These are phyloP conservation scores for Odontothrips loti DNA, from an alignment of 2,888 invertebrate species.

Conservation along the genomic window DNA sequence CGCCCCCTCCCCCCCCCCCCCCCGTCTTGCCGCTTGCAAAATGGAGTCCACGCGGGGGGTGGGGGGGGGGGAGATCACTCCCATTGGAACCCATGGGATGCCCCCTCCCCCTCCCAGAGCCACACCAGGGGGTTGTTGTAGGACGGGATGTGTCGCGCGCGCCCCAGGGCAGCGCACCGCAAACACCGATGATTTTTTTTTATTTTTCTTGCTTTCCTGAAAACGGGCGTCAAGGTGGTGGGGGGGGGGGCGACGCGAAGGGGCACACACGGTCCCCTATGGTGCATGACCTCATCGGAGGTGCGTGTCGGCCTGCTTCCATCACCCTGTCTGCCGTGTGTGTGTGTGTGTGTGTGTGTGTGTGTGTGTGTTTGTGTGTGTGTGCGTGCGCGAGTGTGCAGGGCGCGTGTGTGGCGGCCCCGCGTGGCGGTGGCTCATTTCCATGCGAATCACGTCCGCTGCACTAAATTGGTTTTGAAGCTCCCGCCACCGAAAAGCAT, in stretches of 20 bases:
- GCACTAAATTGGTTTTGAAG: constrained; percentile 23
- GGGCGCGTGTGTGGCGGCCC: background rate
- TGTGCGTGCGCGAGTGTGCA: too few species aligned
- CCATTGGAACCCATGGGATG: background rate
- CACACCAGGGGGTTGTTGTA: too few species aligned
- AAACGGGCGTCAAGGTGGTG: background rate
- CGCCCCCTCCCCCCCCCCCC: background rate
- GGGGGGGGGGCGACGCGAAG: background rate
- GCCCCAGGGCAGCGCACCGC: background rate
- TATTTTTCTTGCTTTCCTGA: too few species aligned
- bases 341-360: background rate
- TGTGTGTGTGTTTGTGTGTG: background rate
- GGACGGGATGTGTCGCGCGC: background rate
- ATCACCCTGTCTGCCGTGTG: background rate
- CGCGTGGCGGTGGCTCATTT: background rate
- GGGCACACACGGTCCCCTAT: background rate
- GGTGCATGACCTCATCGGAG: background rate
- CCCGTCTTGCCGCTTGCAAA: background rate
- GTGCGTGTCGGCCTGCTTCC: background rate
- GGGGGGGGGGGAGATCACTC: background rate
- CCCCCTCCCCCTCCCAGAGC: too few species aligned
- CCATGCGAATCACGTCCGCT: constrained; percentile 12
- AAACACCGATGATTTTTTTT: too few species aligned
- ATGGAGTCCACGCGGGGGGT: background rate
- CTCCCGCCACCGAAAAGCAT: background rate